Evolutionary conservation across 2,888 invertebrate species (phyloP).

Genomic region (Neelides folsomi): DNA sequence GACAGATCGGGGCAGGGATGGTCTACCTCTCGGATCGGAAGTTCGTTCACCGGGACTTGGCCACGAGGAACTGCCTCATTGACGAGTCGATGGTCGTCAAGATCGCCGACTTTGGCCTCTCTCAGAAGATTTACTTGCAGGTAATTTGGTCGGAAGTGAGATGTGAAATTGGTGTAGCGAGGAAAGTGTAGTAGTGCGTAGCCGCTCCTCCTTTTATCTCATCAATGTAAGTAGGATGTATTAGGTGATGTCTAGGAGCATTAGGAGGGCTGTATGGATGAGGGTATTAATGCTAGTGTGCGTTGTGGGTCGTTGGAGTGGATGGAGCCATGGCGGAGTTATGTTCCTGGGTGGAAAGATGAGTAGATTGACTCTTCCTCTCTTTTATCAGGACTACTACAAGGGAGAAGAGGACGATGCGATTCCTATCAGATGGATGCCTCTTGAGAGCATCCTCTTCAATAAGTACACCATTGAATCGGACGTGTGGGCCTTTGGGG

Average conservation of each 20-base stretch:
- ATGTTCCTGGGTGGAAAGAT: background rate
- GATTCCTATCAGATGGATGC: slow-evolving; percentile 97
- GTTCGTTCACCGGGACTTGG: slow-evolving; percentile 90
- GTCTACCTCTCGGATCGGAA: slow-evolving; percentile 83
- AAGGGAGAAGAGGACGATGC: slow-evolving; percentile 91
- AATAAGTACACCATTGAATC: slow-evolving; percentile 93
- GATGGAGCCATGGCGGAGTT: background rate
- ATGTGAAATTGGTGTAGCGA: background rate
- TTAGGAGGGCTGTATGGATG: background rate
- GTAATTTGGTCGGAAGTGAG: slow-evolving; percentile 20
- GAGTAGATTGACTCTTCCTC: background rate
- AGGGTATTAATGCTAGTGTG: background rate
- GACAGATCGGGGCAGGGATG: slow-evolving; percentile 89
- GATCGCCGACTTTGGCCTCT: slow-evolving; percentile 92
- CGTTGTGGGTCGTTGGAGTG: background rate
- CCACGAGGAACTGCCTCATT: slow-evolving; percentile 88
- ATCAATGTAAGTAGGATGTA: background rate
- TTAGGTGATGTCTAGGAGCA: background rate
- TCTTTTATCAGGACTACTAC: slow-evolving; percentile 68
- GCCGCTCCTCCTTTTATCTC: background rate
- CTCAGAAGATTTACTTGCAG: slow-evolving; percentile 77
- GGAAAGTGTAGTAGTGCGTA: background rate
- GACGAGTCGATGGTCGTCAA: slow-evolving; percentile 88
- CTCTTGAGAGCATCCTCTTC: slow-evolving; percentile 85
- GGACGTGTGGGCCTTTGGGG: slow-evolving; percentile 95